A percentile compares a stretch with the other conserved stretches of the same genome.
phyloP scores from a whole-genome alignment of 2,797 vertebrate species.

The Spatula versicolor region DNA sequence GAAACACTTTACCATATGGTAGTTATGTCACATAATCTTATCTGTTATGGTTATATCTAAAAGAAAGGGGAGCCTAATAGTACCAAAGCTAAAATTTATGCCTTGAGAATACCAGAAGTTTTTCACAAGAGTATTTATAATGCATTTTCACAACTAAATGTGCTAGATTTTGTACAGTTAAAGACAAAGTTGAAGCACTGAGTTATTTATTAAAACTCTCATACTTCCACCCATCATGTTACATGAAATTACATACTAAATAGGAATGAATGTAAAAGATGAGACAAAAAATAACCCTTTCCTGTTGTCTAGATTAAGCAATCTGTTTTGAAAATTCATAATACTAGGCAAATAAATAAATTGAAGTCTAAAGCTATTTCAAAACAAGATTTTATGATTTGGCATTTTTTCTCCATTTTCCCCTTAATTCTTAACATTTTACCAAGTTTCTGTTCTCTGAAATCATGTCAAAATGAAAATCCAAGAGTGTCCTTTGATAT shows the following conservation, averaged over 20 bases:
- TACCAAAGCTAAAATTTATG: not conserved
- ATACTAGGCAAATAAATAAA: not conserved
- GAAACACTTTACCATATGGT: not conserved
- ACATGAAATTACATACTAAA: not conserved
- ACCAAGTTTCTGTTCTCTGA: not conserved
- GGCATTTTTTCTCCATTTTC: not conserved
- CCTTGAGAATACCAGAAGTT: not conserved
- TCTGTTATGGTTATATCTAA: not conserved
- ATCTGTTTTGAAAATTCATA: not conserved
- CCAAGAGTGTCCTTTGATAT: not conserved
- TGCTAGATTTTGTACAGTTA: not conserved
- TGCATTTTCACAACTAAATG: not conserved
- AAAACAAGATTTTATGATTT: not conserved
- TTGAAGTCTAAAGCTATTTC: not conserved
- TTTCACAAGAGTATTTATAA: not conserved
- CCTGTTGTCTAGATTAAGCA: not conserved
- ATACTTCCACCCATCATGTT: not conserved
- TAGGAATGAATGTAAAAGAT: not conserved
- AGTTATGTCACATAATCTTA: not conserved
- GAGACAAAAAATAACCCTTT: not conserved
- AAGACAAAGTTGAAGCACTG: not conserved
- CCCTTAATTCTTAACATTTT: not conserved
- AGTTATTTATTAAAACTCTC: not conserved
- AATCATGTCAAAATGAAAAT: not conserved
- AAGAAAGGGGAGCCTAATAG: not conserved